These are phyloP conservation scores for Acanthurus leucopareius DNA, from an alignment of 2,797 vertebrate species.

Conservation along the genomic window DNA sequence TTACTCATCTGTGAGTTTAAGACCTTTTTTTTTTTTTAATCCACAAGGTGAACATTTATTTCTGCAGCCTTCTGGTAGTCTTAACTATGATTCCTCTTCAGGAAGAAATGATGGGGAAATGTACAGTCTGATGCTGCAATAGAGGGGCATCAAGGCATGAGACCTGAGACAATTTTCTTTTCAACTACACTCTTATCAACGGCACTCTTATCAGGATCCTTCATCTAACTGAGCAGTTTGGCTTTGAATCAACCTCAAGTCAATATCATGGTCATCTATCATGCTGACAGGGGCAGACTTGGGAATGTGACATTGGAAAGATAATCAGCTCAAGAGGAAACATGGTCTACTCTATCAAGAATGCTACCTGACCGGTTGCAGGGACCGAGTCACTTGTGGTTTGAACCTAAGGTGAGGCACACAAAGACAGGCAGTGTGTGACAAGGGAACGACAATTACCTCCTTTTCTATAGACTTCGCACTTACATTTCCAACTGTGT, in stretches of 20 bases:
- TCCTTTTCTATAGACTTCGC: no score
- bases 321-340: constrained; percentile 71
- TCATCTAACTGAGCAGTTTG: constrained; percentile 65
- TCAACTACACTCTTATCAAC: constrained; percentile 70
- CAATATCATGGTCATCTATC: constrained; percentile 77
- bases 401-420: constrained; percentile 27
- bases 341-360: constrained; percentile 39
- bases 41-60: constrained; percentile 2
- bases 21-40: background rate
- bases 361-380: constrained; percentile 43
- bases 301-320: constrained; percentile 71
- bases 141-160: constrained; percentile 48
- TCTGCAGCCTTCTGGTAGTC: constrained; percentile 20
- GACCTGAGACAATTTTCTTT: constrained; percentile 65
- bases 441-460: background rate
- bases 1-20: constrained; percentile 2
- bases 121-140: constrained; percentile 24
- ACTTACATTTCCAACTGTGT: no score
- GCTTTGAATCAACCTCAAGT: constrained; percentile 80
- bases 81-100: background rate
- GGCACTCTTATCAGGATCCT: constrained; percentile 63
- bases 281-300: constrained; percentile 72
- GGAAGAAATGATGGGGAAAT: constrained; percentile 3
- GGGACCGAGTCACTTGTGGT: constrained; percentile 34
- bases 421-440: background rate